Conservation (phyloP, 1,140 invertebrate species). For the Macrobrachium rosenbergii region DNA sequence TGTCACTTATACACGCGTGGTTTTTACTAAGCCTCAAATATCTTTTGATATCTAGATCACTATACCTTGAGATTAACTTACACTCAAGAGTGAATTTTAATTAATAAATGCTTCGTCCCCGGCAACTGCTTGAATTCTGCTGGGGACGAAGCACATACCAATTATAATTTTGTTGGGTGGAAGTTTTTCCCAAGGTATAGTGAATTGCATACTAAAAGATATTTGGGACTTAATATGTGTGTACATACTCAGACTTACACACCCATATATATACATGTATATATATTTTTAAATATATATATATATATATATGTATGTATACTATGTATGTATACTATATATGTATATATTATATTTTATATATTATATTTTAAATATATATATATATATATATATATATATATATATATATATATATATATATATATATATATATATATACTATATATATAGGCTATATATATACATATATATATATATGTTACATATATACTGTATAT, state of each 20-base stretch:
- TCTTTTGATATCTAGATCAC: no score
- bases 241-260: neutral
- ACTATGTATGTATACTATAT: neutral
- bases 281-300: conserved; percentile 10
- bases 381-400: conserved; percentile 14
- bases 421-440: neutral
- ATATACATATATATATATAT: neutral
- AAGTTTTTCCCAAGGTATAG: no score
- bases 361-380: conserved; percentile 6
- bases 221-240: neutral
- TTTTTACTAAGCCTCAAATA: no score
- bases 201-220: no score
- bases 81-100: no score
- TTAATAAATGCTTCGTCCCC: no score
- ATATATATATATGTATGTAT: conserved; percentile 1
- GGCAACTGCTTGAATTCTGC: no score
- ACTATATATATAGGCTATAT: neutral
- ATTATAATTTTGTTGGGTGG: no score
- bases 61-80: no score
- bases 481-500: conserved; percentile 8
- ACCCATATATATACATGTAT: neutral
- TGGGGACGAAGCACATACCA: no score
- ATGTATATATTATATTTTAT: neutral
- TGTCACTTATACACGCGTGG: no score
- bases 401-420: neutral